These are phyloP conservation scores for Acanthurus leucopareius DNA, from an alignment of 2,797 vertebrate species.

Conservation along the genomic window DNA sequence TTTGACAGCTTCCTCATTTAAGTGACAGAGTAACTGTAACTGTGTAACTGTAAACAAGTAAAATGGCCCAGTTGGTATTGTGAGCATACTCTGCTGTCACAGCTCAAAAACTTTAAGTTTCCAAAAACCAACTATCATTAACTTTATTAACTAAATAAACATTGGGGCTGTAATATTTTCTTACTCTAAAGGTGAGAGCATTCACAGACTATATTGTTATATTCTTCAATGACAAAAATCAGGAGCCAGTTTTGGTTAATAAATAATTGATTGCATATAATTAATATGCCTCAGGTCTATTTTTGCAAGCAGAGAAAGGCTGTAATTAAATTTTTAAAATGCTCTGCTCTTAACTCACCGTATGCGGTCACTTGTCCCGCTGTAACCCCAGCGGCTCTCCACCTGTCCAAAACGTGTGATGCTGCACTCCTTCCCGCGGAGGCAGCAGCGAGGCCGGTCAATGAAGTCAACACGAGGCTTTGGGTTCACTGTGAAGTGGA, in stretches of 20 bases:
- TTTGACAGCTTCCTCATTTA: too few species aligned
- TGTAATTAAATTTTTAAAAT: background rate
- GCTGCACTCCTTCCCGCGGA: conserved; percentile 96
- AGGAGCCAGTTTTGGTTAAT: background rate
- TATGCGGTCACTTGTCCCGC: conserved; percentile 96
- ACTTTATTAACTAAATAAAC: too few species aligned
- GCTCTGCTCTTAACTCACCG: conserved; percentile 81
- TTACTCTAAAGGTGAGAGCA: background rate
- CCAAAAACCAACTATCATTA: too few species aligned
- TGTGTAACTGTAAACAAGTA: too few species aligned
- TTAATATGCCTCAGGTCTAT: background rate
- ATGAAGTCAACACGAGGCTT: conserved; percentile 98
- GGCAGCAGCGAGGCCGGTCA: conserved; percentile 95
- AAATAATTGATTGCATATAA: conserved; percentile 5
- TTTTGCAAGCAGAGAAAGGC: background rate
- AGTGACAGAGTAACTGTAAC: too few species aligned
- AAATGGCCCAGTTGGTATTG: too few species aligned
- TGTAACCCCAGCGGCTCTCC: conserved; percentile 99
- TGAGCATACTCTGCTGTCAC: too few species aligned
- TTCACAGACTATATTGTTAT: background rate
- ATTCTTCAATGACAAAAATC: background rate
- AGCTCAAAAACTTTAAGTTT: too few species aligned
- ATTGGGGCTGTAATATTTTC: background rate
- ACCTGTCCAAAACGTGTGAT: conserved; percentile 97
- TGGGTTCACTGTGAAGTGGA: conserved; percentile 98